Percentiles rank a stretch among this genome's conserved stretches.
phyloP scores from a whole-genome alignment of 2,113 vertebrate genomes.

The Saccopteryx leptura region DNA sequence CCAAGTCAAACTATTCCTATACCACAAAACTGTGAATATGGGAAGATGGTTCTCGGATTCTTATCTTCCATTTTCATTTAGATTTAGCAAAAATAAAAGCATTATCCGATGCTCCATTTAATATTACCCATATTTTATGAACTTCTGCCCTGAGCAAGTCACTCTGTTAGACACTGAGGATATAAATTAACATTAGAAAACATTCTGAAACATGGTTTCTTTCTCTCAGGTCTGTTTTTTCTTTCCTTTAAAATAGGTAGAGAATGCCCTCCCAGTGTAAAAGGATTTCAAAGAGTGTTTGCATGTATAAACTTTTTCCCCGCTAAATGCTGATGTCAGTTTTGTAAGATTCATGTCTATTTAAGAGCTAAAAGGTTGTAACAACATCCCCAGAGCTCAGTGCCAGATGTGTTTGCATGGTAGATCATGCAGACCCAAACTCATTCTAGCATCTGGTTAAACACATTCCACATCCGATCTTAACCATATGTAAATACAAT shows the following conservation, averaged over 20 bases:
- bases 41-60: not conserved
- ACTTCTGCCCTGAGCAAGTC: not conserved
- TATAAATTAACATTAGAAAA: conserved; percentile 56
- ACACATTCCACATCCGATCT: not conserved
- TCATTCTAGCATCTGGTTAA: conserved; percentile 53
- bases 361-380: conserved; percentile 43
- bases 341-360: conserved; percentile 51
- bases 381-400: not conserved
- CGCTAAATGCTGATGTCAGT: not conserved
- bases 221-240: not conserved
- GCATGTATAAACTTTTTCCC: not conserved
- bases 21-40: not conserved
- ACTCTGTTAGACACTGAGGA: not conserved
- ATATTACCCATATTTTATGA: not conserved
- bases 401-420: conserved; percentile 48
- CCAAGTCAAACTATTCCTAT: not conserved
- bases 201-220: conserved; percentile 9
- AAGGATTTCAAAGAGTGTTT: conserved; percentile 34
- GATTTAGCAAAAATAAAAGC: conserved; percentile 8
- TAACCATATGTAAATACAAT: conserved; percentile 52
- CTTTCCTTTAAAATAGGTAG: conserved; percentile 36
- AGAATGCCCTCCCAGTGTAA: not conserved
- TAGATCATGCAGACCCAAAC: not conserved
- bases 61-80: conserved; percentile 31
- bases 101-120: not conserved